These are phyloP conservation scores for Oegoconia quadripuncta DNA, from an alignment of 2,888 invertebrate genomes.

Conservation along the genomic window DNA sequence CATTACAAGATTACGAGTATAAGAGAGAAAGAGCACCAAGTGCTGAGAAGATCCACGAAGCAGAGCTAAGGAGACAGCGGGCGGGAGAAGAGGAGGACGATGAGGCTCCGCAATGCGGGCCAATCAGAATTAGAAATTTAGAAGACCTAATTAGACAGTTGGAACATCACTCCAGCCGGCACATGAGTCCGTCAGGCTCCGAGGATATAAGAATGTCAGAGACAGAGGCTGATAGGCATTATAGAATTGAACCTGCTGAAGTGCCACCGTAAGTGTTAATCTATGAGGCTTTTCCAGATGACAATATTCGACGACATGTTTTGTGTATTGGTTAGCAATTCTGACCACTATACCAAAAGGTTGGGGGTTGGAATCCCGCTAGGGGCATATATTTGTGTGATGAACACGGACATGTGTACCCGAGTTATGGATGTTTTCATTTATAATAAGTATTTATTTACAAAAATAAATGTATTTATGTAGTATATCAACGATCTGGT, in stretches of 20 bases:
- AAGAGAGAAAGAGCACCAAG: slow-evolving; percentile 81
- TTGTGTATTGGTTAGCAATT: no score
- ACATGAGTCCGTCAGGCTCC: slow-evolving; percentile 94
- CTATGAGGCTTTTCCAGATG: background rate
- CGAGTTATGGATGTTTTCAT: no score
- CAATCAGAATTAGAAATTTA: slow-evolving; percentile 92
- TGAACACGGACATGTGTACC: no score
- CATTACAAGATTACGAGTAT: slow-evolving; percentile 74
- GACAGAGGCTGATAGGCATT: slow-evolving; percentile 92
- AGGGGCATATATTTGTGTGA: no score
- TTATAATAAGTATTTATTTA: no score
- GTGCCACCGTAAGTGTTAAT: slow-evolving; percentile 61
- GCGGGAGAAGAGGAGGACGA: slow-evolving; percentile 82
- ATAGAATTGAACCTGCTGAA: slow-evolving; percentile 84
- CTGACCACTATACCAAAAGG: no score
- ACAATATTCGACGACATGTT: no score
- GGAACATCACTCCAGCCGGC: slow-evolving; percentile 90
- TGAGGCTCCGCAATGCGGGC: slow-evolving; percentile 88
- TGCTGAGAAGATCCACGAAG: slow-evolving; percentile 88
- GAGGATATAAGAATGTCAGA: slow-evolving; percentile 94
- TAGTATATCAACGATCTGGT: no score
- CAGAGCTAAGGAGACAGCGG: slow-evolving; percentile 79
- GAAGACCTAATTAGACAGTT: slow-evolving; percentile 94
- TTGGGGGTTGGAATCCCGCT: no score
- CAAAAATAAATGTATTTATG: no score